Percentiles rank a stretch among this genome's conserved stretches.
phyloP scores from a whole-genome alignment of 2,888 invertebrate species.

The Monochamus alternatus region DNA sequence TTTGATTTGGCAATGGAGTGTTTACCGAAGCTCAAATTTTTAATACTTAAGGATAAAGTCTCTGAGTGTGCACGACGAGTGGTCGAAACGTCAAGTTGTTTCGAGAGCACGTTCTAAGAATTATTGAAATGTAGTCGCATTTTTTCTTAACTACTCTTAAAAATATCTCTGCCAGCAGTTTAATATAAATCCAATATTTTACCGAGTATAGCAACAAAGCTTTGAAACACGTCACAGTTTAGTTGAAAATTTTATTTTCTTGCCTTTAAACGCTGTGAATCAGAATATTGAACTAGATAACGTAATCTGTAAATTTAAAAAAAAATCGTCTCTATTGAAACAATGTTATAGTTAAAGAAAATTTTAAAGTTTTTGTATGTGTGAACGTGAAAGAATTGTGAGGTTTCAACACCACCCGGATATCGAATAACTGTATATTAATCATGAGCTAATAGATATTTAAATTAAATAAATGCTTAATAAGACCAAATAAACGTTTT shows the following conservation, averaged over 20 bases:
- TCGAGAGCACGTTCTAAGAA: background rate
- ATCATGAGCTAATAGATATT: slow-evolving; percentile 11
- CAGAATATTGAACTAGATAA: background rate
- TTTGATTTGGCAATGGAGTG: slow-evolving; percentile 23
- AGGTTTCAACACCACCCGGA: slow-evolving; percentile 12
- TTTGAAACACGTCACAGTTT: too few species aligned
- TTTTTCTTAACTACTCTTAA: background rate
- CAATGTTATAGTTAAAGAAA: background rate
- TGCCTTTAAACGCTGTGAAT: background rate
- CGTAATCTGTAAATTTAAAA: too few species aligned
- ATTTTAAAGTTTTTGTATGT: background rate
- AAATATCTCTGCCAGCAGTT: too few species aligned
- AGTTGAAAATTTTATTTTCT: background rate
- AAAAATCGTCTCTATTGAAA: background rate
- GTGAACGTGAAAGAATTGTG: background rate
- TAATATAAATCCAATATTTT: too few species aligned
- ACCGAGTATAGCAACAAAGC: too few species aligned
- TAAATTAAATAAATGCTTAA: slow-evolving; percentile 12
- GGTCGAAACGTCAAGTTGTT: background rate
- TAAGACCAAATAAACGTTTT: slow-evolving; percentile 15
- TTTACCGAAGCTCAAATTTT: slow-evolving; percentile 45
- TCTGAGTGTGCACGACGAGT: slow-evolving; percentile 20
- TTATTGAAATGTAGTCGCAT: background rate
- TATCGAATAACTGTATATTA: slow-evolving; percentile 13
- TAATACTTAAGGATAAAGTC: slow-evolving; percentile 21